phyloP scores from a whole-genome alignment of 2,797 vertebrate species.

The Balearica regulorum region DNA sequence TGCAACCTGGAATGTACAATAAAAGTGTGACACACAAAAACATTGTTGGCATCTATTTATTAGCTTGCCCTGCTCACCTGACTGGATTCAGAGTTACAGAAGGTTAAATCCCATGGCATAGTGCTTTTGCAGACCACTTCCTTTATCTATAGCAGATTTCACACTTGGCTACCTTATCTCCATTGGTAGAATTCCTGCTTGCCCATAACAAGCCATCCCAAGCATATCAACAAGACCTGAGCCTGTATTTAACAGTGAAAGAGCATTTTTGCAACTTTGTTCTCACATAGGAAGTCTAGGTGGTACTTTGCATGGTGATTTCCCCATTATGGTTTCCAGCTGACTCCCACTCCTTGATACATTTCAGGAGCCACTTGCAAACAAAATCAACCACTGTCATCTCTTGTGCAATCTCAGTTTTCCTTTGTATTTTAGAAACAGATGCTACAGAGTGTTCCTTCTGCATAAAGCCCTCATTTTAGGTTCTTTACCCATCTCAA shows the following conservation, averaged over 20 bases:
- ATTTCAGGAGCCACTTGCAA: background rate
- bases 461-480: background rate
- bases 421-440: background rate
- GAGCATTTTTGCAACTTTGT: background rate
- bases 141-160: conserved; percentile 3
- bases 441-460: background rate
- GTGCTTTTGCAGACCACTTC: background rate
- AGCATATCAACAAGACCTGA: background rate
- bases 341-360: background rate
- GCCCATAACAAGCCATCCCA: background rate
- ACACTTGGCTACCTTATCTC: background rate
- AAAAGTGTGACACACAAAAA: background rate
- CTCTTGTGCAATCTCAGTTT: background rate
- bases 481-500: background rate
- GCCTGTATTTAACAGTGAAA: background rate
- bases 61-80: background rate
- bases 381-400: background rate
- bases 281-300: background rate
- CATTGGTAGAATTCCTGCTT: conserved; percentile 3
- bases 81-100: background rate
- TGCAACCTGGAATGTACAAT: background rate
- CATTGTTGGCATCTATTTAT: background rate
- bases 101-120: background rate
- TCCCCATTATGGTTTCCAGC: background rate
- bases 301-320: background rate